Percentiles rank a stretch among this genome's conserved stretches.
Evolutionary conservation across 2,888 invertebrate genomes (phyloP).

Genomic region (Apodemia duryi): DNA sequence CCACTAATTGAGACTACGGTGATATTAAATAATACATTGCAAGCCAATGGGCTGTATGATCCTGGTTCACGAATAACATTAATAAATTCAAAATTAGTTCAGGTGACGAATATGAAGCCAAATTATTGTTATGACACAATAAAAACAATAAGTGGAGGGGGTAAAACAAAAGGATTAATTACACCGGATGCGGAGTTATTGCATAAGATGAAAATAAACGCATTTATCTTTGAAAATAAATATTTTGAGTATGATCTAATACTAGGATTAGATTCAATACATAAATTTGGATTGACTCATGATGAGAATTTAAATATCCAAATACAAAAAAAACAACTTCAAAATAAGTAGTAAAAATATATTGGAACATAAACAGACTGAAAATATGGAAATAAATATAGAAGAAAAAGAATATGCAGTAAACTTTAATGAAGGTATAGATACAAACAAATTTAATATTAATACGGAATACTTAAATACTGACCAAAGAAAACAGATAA

Average conservation of each 20-base stretch:
- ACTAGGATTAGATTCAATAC: conserved; percentile 22
- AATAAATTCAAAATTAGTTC: conserved; percentile 24
- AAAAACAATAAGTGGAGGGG: conserved; percentile 22
- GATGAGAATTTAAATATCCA: conserved; percentile 19
- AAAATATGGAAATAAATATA: conserved; percentile 15
- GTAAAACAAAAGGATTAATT: conserved; percentile 20
- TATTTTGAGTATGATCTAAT: conserved; percentile 23
- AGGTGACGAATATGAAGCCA: conserved; percentile 15
- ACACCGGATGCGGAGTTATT: conserved; percentile 19
- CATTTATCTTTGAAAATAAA: conserved; percentile 15
- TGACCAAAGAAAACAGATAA: too few relatives aligned
- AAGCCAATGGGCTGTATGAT: conserved; percentile 27
- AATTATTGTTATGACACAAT: conserved; percentile 18
- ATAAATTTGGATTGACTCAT: conserved; percentile 20
- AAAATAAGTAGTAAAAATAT: conserved; percentile 11
- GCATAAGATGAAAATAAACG: conserved; percentile 17
- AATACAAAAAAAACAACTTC: conserved; percentile 4
- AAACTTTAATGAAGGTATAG: conserved; percentile 32
- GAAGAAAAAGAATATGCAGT: conserved; percentile 19
- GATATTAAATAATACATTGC: conserved; percentile 32
- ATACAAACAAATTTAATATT: conserved; percentile 27
- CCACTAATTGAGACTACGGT: conserved; percentile 33
- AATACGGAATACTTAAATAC: conserved; percentile 13
- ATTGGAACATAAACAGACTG: conserved; percentile 12
- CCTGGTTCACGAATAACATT: conserved; percentile 22